These are phyloP conservation scores for Cosmopolites sordidus DNA, from an alignment of 2,888 invertebrate genomes.

Conservation along the genomic window DNA sequence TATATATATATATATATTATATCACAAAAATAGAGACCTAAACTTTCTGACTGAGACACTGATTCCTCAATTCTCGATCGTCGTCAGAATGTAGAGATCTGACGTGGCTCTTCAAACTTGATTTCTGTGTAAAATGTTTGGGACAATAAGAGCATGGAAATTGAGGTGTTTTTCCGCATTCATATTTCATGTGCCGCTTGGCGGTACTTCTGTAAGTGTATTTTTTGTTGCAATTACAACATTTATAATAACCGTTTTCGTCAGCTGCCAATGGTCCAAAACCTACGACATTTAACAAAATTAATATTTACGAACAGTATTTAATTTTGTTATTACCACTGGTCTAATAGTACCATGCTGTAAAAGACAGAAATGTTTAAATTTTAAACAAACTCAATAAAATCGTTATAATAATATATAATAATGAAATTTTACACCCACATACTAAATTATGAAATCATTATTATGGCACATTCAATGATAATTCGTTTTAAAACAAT, in stretches of 20 bases:
- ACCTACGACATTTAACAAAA: too few relatives aligned
- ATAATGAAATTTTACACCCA: not conserved
- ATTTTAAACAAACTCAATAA: too few relatives aligned
- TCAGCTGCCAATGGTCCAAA: not conserved
- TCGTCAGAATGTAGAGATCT: constrained; percentile 10
- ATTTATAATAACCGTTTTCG: constrained; percentile 9
- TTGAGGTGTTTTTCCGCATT: constrained; percentile 29
- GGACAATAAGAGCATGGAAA: constrained; percentile 28
- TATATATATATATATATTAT: too few relatives aligned
- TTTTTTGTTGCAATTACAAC: constrained; percentile 16
- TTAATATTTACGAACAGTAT: too few relatives aligned
- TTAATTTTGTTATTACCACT: too few relatives aligned
- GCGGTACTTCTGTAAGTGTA: constrained; percentile 22
- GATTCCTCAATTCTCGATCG: too few relatives aligned
- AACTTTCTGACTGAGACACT: too few relatives aligned
- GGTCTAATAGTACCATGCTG: too few relatives aligned
- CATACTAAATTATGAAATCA: not conserved
- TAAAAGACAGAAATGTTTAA: too few relatives aligned
- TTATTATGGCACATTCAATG: not conserved
- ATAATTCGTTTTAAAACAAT: too few relatives aligned
- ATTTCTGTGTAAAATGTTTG: constrained; percentile 27
- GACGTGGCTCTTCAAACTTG: constrained; percentile 29
- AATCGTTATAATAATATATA: too few relatives aligned
- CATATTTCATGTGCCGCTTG: constrained; percentile 28
- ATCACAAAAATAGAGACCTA: too few relatives aligned